Conservation (phyloP, 2,888 invertebrate species). For the Lagria hirta region DNA sequence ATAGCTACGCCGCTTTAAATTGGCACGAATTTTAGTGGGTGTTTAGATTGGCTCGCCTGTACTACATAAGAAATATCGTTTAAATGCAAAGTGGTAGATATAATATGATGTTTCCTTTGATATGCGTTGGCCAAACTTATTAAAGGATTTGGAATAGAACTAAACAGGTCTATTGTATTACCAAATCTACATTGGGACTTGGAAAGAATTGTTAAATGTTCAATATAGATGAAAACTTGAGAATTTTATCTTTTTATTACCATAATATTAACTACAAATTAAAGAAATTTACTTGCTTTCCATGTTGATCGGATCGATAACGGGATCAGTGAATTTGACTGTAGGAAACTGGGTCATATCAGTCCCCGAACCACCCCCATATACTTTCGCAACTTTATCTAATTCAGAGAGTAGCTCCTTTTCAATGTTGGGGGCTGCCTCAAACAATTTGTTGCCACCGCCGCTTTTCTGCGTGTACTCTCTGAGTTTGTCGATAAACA, state of each 20-base stretch:
- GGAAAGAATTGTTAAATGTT: too few relatives aligned
- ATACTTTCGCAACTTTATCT: conserved; percentile 78
- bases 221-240: too few relatives aligned
- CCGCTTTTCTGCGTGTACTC: conserved; percentile 87
- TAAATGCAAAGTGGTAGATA: too few relatives aligned
- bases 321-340: conserved; percentile 77
- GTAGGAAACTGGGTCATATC: conserved; percentile 90
- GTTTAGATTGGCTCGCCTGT: too few relatives aligned
- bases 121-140: too few relatives aligned
- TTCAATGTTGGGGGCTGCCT: conserved; percentile 74
- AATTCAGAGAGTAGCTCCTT: conserved; percentile 75
- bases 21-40: too few relatives aligned
- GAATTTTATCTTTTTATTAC: conserved; percentile 14
- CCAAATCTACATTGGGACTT: too few relatives aligned
- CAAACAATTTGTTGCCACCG: conserved; percentile 79
- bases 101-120: too few relatives aligned
- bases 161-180: too few relatives aligned
- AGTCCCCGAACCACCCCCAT: conserved; percentile 70
- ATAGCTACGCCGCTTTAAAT: too few relatives aligned
- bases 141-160: too few relatives aligned
- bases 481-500: conserved; percentile 88
- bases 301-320: conserved; percentile 66
- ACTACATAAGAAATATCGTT: too few relatives aligned
- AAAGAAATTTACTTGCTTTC: conserved; percentile 32
- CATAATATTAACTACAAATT: conserved; percentile 12